Percentiles rank a stretch among this genome's conserved stretches.
Evolutionary conservation across 2,797 vertebrate species (phyloP).

Genomic region (Arvicola amphibius): DNA sequence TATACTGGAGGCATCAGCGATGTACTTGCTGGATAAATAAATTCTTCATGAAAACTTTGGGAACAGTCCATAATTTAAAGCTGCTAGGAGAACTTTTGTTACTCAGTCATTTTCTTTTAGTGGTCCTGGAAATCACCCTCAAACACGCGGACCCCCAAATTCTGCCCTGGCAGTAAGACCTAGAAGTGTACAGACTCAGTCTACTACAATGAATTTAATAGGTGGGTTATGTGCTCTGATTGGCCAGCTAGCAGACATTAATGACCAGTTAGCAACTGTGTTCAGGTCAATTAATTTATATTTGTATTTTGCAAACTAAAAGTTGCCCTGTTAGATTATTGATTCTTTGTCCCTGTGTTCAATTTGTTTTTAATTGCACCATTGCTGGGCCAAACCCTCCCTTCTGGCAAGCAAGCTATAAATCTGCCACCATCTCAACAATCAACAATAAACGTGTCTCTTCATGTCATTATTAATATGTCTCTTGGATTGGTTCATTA

Average conservation of each 20-base stretch:
- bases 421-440: constrained; percentile 85
- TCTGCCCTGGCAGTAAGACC: not conserved
- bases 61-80: not conserved
- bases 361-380: constrained; percentile 88
- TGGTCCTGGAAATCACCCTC: constrained; percentile 45
- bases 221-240: constrained; percentile 17
- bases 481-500: constrained; percentile 85
- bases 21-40: not conserved
- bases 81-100: not conserved
- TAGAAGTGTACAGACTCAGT: not conserved
- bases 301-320: constrained; percentile 85
- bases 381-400: constrained; percentile 81
- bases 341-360: constrained; percentile 85
- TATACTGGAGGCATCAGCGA: not conserved
- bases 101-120: not conserved
- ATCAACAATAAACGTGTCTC: constrained; percentile 87
- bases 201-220: not conserved
- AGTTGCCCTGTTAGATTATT: constrained; percentile 86
- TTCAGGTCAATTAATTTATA: constrained; percentile 88
- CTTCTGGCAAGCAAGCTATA: constrained; percentile 82
- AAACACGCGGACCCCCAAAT: not conserved
- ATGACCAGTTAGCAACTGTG: constrained; percentile 81
- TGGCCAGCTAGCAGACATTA: constrained; percentile 62
- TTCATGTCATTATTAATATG: constrained; percentile 87
- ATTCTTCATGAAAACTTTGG: not conserved